These are phyloP conservation scores for Drosophila cracens DNA, from an alignment of 2,888 invertebrate genomes.

Conservation along the genomic window DNA sequence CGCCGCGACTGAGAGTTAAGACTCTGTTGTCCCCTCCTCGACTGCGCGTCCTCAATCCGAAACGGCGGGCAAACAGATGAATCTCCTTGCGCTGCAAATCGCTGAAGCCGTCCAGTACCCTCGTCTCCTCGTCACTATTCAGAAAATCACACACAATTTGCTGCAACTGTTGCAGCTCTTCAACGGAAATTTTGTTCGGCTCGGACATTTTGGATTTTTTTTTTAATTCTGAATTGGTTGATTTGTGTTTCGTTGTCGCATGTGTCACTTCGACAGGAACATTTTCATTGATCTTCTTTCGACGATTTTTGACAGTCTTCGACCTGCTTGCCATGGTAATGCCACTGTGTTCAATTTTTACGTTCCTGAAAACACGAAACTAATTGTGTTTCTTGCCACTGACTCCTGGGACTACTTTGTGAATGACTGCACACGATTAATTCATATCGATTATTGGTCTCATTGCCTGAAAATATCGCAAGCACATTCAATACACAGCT, in stretches of 20 bases:
- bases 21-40: conserved; percentile 56
- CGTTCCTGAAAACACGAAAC: neutral
- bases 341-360: neutral
- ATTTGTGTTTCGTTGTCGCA: conserved; percentile 14
- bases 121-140: conserved; percentile 48
- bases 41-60: conserved; percentile 75
- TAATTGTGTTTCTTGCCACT: neutral
- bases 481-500: conserved; percentile 1
- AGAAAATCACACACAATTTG: conserved; percentile 68
- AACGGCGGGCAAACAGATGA: conserved; percentile 64
- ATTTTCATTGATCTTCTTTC: neutral
- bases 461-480: conserved; percentile 15
- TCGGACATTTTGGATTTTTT: neutral
- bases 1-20: conserved; percentile 63
- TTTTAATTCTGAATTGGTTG: conserved; percentile 10
- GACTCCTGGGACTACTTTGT: neutral
- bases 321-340: neutral
- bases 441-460: conserved; percentile 1
- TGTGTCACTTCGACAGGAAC: neutral
- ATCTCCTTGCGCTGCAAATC: conserved; percentile 72
- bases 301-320: conserved; percentile 3
- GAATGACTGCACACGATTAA: neutral
- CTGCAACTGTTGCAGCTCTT: conserved; percentile 44
- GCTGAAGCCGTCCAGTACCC: conserved; percentile 55
- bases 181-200: neutral